Percentiles rank a stretch among this genome's conserved stretches.
Conservation (phyloP, 2,888 invertebrate genomes). For the Stegana nigrithorax region DNA sequence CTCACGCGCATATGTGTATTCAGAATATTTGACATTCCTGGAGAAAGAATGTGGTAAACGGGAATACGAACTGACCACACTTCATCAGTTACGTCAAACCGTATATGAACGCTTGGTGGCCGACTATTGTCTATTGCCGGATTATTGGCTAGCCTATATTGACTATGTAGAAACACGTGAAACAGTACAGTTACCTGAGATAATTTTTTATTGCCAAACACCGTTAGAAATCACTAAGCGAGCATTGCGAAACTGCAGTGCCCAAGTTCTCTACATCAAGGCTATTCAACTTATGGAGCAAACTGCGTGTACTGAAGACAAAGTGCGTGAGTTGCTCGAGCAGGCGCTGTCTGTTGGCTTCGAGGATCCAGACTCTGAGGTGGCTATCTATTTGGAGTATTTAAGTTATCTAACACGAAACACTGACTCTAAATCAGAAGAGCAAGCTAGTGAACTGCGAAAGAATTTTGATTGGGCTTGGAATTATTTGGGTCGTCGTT, state of each 20-base stretch:
- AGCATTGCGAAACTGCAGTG: neutral
- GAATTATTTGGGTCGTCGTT: neutral
- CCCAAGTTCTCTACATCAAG: neutral
- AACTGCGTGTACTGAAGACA: neutral
- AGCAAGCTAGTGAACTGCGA: neutral
- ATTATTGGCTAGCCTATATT: constrained; percentile 4
- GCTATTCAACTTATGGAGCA: constrained; percentile 1
- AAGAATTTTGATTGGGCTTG: constrained; percentile 10
- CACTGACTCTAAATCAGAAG: neutral
- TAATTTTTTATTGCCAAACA: neutral
- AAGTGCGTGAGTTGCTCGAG: constrained; percentile 2
- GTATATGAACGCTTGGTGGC: neutral
- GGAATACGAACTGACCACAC: neutral
- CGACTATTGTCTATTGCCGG: neutral
- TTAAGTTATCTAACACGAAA: neutral
- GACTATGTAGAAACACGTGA: neutral
- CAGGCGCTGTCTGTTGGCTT: neutral
- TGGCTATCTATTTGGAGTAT: constrained; percentile 7
- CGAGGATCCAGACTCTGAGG: constrained; percentile 3
- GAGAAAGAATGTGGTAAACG: neutral
- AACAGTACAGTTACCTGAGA: neutral
- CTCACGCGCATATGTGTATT: neutral
- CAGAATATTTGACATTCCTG: neutral
- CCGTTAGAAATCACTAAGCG: neutral
- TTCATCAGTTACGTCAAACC: constrained; percentile 2